These are phyloP conservation scores for Nothoprocta pentlandii DNA, from an alignment of 2,113 vertebrate species.

Conservation along the genomic window DNA sequence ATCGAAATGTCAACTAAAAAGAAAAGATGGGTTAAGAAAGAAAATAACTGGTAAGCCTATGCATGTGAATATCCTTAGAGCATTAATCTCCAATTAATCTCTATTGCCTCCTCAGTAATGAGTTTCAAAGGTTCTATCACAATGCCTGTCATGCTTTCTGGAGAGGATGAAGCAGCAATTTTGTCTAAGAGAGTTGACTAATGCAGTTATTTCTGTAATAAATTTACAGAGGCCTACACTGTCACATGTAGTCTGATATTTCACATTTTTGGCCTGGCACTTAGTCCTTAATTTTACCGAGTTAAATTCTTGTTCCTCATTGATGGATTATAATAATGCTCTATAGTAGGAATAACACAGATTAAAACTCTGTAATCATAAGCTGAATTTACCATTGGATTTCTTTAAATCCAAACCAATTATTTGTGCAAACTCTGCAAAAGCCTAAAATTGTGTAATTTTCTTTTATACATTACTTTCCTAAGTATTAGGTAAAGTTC, in stretches of 20 bases:
- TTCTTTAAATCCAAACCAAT: conserved; percentile 22
- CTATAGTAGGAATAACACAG: neutral
- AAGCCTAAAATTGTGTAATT: neutral
- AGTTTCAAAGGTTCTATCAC: neutral
- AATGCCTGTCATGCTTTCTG: neutral
- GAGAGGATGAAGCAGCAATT: neutral
- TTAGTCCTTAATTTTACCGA: neutral
- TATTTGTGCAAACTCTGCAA: neutral
- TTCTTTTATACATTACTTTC: neutral
- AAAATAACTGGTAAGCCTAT: neutral
- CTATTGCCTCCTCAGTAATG: neutral
- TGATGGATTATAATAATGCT: neutral
- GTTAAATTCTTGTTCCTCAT: neutral
- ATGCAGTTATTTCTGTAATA: neutral
- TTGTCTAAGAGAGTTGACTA: neutral
- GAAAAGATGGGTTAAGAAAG: neutral
- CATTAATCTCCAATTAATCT: neutral
- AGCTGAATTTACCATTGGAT: neutral
- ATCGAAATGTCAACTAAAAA: neutral
- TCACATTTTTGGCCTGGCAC: neutral
- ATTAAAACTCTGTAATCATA: neutral
- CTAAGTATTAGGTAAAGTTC: neutral
- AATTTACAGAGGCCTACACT: neutral
- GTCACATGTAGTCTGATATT: neutral
- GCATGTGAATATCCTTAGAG: neutral